Conservation (phyloP, 2,797 vertebrate species). For the Eulemur albifrons region DNA sequence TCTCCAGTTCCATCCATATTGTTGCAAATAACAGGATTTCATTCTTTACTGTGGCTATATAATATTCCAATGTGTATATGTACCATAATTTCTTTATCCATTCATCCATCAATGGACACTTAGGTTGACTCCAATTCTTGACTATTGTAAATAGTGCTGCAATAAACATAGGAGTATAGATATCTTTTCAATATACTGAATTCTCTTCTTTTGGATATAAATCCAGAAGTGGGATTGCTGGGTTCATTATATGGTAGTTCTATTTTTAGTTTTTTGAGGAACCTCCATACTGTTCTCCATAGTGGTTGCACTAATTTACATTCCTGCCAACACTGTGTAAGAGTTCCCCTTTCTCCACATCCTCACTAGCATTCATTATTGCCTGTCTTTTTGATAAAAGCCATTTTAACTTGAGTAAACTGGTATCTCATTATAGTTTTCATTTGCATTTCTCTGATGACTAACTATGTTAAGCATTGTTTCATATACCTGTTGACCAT, state of each 20-base stretch:
- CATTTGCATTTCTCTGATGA: background rate
- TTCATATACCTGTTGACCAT: background rate
- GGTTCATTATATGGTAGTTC: background rate
- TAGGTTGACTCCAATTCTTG: background rate
- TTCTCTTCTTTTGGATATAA: background rate
- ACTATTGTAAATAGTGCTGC: background rate
- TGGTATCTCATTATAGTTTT: background rate
- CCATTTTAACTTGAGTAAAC: background rate
- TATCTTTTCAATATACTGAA: background rate
- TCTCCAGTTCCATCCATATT: background rate
- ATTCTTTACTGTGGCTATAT: background rate
- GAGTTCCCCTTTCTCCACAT: background rate
- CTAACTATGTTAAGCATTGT: background rate
- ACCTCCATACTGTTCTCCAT: background rate
- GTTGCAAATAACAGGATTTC: background rate
- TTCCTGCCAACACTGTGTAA: background rate
- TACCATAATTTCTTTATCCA: background rate
- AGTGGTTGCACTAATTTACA: background rate
- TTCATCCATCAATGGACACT: background rate
- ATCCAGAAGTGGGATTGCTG: background rate
- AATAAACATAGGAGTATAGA: background rate
- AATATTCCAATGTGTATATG: background rate
- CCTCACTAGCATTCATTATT: background rate
- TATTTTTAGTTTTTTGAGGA: background rate
- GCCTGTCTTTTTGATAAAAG: background rate